Evolutionary conservation across 2,113 vertebrate species (phyloP).

Genomic region (Pseudorectes ferrugineus): DNA sequence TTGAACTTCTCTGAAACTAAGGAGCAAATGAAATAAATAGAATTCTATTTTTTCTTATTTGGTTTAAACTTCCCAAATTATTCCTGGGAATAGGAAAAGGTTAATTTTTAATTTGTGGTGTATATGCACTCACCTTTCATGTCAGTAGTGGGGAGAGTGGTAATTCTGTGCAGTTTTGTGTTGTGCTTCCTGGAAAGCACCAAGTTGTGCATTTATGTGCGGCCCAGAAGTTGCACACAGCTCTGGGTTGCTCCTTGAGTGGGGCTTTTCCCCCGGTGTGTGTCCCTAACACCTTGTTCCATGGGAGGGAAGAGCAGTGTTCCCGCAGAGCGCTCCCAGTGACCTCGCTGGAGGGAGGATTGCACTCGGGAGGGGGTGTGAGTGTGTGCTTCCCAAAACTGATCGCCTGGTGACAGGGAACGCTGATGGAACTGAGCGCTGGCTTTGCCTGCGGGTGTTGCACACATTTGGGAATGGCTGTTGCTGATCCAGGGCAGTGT

Average conservation of each 20-base stretch:
- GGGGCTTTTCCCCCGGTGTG: neutral
- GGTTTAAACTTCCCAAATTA: conserved; percentile 13
- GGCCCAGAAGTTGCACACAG: neutral
- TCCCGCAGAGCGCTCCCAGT: neutral
- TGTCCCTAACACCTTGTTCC: neutral
- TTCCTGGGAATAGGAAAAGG: conserved; percentile 7
- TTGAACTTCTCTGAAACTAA: conserved; percentile 10
- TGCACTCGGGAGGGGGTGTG: neutral
- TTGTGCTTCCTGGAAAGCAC: neutral
- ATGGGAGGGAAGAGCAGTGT: neutral
- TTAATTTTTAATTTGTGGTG: neutral
- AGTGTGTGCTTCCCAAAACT: neutral
- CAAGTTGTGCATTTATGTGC: fast-evolving
- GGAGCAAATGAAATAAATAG: conserved; percentile 28
- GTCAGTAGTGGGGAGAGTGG: neutral
- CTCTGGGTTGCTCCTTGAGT: neutral
- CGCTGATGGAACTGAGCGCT: neutral
- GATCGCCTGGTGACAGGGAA: neutral
- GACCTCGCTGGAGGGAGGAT: fast-evolving
- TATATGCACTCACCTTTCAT: neutral
- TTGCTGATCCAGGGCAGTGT: neutral
- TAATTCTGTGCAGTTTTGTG: neutral
- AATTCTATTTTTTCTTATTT: conserved; percentile 44
- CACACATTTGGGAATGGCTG: fast-evolving
- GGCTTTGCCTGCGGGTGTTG: neutral